phyloP scores from a whole-genome alignment of 2,888 invertebrate species.

The Drosophila flavopinicola region DNA sequence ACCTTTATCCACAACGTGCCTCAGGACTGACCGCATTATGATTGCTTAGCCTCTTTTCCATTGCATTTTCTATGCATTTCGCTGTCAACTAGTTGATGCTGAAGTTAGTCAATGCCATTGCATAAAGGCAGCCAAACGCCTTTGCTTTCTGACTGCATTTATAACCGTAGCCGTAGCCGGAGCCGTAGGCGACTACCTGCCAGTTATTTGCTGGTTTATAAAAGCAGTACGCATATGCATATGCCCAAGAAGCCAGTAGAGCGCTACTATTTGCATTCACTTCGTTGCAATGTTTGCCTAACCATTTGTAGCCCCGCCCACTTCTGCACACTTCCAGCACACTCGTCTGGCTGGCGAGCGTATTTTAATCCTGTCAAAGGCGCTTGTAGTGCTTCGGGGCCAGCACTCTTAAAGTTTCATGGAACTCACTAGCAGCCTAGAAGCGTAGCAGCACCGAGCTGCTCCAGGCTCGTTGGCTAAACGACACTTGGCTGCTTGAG shows the following conservation, averaged over 20 bases:
- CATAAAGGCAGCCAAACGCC: background rate
- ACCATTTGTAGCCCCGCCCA: constrained; percentile 19
- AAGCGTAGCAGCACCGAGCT: constrained; percentile 3
- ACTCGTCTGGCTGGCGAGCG: constrained; percentile 16
- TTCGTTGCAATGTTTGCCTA: constrained; percentile 60
- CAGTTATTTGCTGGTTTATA: constrained; percentile 63
- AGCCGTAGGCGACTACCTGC: constrained; percentile 31
- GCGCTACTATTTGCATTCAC: constrained; percentile 72
- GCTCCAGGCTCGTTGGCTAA: constrained; percentile 50
- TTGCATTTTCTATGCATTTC: constrained; percentile 1
- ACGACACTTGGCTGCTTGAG: constrained; percentile 63
- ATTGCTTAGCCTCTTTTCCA: constrained; percentile 2
- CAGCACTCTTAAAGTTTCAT: constrained; percentile 72
- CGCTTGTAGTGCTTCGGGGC: constrained; percentile 65
- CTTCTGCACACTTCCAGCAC: background rate
- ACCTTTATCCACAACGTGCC: constrained; percentile 16
- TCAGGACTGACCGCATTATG: background rate
- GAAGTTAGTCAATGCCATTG: background rate
- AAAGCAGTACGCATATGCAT: constrained; percentile 74
- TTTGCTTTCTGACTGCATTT: constrained; percentile 3
- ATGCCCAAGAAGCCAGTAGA: constrained; percentile 45
- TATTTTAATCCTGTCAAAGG: constrained; percentile 69
- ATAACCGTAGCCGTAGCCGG: constrained; percentile 10
- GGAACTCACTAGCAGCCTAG: constrained; percentile 45
- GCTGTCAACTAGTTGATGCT: background rate